Evolutionary conservation across 1,140 invertebrate species (phyloP), one percentile per base, ranked within the genome.

Genomic region (Rhopalosiphum maidis): DNA sequence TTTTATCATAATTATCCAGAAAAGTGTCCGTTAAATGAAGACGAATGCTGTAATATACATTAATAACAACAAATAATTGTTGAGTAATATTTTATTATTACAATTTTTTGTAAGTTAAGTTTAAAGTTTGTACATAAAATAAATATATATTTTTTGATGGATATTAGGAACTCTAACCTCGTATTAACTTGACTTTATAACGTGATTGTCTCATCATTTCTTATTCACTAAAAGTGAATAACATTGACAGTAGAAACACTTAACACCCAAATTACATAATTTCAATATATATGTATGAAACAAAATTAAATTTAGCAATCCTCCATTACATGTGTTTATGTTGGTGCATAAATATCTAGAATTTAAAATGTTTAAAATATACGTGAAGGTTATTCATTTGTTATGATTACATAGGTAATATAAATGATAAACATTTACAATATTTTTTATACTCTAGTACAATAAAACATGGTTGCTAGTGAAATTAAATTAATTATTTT

Each of bases 1-100:
- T 99, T 99, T 96, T 96, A 97, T 94, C 94, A 95, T 15, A 96
- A 99, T 96, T 98, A 99, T 96, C 98, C 98, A 8, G 96, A 98
- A 95, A 98, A 98, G 1, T 99, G 99, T 96, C 97, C 98, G 0
- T 95, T 97, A 94, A 21, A 91, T 21, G 95, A 96, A 82, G 95
- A 95, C 41, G 95, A 96, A 48, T 99, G 98, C 96, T 96, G 95
- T 94, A 99, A 97, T 96, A 96, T 96, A 95, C 98, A 99, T 85
- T 94, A 55, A 77, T 77, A 15, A 30, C 60, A 35, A n/a, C 5
- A 77, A 77, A 18, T n/a, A 77, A 86, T 46, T 83, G 35, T 82
- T 82, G 7, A 37, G 35, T 37, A 22, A 23, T 82, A 77, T n/a
- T 77, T 77, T 77, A 77, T 68, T n/a, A n/a, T 77, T 77, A 77